A percentile compares a stretch with the other conserved stretches of the same genome.
These are phyloP conservation scores for Phengaris alcon DNA, from an alignment of 2,888 invertebrate genomes.

Conservation along the genomic window DNA sequence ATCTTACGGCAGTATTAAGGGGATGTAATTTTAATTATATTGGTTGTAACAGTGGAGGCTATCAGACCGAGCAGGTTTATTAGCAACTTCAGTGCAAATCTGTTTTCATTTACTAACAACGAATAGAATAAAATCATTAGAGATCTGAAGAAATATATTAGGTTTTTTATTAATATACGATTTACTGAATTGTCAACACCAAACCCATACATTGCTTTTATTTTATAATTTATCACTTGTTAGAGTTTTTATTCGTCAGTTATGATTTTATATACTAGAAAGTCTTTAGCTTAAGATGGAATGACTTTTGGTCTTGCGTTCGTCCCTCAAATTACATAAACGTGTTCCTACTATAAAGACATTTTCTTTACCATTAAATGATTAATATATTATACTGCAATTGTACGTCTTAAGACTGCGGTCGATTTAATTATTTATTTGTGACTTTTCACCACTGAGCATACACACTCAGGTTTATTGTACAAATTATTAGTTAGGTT, in stretches of 20 bases:
- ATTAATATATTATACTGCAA: constrained; percentile 53
- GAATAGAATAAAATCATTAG: background rate
- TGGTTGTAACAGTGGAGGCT: constrained; percentile 55
- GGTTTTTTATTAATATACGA: too few relatives aligned
- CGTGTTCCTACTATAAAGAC: constrained; percentile 73
- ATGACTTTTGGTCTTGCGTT: background rate
- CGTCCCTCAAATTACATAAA: constrained; percentile 44
- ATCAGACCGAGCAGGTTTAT: background rate
- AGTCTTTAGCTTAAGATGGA: background rate
- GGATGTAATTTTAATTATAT: constrained; percentile 55
- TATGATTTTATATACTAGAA: background rate
- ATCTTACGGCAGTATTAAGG: constrained; percentile 69
- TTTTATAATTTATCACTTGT: background rate
- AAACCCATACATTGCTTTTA: background rate
- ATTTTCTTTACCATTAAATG: constrained; percentile 57
- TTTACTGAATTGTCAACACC: too few relatives aligned
- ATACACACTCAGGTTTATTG: constrained; percentile 66
- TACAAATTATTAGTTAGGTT: constrained; percentile 74
- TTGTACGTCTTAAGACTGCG: constrained; percentile 71
- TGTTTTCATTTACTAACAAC: background rate
- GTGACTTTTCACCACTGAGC: constrained; percentile 63
- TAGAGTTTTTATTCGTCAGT: background rate
- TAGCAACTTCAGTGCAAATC: background rate
- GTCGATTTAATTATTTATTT: constrained; percentile 63
- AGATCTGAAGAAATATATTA: background rate